phyloP scores from a whole-genome alignment of 2,113 vertebrate species.

The Catharus bicknelli region DNA sequence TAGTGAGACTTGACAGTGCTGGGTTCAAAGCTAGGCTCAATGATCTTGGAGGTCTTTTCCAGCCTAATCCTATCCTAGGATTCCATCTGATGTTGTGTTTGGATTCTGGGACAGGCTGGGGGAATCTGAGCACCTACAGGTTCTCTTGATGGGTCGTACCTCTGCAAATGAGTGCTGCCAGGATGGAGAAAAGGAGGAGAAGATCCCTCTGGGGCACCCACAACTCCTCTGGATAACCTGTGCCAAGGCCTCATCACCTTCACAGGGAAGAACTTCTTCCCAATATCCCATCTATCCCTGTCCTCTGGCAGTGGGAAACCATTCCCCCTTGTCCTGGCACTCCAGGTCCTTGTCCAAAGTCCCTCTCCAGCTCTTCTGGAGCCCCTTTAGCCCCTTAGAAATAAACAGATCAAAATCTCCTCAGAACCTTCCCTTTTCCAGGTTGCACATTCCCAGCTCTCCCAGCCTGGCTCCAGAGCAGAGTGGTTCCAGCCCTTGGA shows the following conservation, averaged over 20 bases:
- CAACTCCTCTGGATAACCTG: not conserved
- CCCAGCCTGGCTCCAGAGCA: not conserved
- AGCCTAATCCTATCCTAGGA: not conserved
- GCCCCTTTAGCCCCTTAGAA: not conserved
- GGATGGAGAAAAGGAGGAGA: not conserved
- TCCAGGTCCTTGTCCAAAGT: not conserved
- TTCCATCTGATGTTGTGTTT: accelerated
- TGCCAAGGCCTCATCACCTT: accelerated
- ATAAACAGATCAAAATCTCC: not conserved
- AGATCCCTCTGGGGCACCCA: not conserved
- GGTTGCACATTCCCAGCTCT: not conserved
- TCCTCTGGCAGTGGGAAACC: not conserved
- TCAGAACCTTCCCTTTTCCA: not conserved
- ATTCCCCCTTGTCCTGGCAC: accelerated
- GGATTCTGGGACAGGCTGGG: not conserved
- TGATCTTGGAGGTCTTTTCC: not conserved
- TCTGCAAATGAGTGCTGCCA: accelerated
- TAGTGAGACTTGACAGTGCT: not conserved
- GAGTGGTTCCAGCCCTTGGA: accelerated
- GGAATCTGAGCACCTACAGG: accelerated
- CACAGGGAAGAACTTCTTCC: not conserved
- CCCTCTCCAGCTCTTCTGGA: not conserved
- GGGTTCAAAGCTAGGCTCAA: not conserved
- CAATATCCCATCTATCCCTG: not conserved
- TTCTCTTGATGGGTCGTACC: not conserved